A percentile compares a stretch with the other conserved stretches of the same genome.
Evolutionary conservation across 2,797 vertebrate genomes (phyloP).

Genomic region (Smutsia gigantea): DNA sequence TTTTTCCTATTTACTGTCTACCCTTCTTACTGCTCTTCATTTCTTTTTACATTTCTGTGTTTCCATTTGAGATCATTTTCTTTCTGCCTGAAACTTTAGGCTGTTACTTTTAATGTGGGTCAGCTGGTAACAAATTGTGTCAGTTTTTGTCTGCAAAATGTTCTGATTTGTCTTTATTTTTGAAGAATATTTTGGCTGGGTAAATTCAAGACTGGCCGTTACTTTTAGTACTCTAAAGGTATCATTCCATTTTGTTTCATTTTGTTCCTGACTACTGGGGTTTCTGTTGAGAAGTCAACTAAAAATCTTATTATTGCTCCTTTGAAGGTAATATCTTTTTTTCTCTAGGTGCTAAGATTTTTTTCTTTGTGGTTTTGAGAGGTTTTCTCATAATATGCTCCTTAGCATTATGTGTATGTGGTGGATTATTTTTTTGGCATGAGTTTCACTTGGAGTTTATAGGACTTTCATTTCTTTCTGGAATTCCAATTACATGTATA

Average conservation of each 20-base stretch:
- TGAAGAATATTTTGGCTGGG: conserved; percentile 9
- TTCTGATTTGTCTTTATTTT: not conserved
- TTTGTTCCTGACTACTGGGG: not conserved
- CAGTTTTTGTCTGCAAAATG: conserved; percentile 13
- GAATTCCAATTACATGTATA: not conserved
- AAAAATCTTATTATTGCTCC: not conserved
- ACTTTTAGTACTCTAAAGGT: not conserved
- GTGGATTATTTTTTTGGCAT: not conserved
- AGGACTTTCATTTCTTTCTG: not conserved
- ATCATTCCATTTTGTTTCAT: not conserved
- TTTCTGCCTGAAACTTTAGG: not conserved
- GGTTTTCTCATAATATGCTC: not conserved
- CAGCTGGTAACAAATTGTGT: not conserved
- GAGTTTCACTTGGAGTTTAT: not conserved
- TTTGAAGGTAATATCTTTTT: not conserved
- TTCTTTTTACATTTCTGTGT: conserved; percentile 1
- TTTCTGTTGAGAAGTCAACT: conserved; percentile 16
- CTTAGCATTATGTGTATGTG: not conserved
- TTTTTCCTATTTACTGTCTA: not conserved
- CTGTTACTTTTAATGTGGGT: not conserved
- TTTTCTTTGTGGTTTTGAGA: conserved; percentile 11
- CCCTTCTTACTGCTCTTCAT: not conserved
- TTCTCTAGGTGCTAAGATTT: not conserved
- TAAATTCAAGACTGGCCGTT: not conserved
- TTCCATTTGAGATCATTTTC: conserved; percentile 30